Evolutionary conservation across 2,797 vertebrate genomes (phyloP), one percentile per base, ranked within the genome.

Genomic region (Dipus sagitta): DNA sequence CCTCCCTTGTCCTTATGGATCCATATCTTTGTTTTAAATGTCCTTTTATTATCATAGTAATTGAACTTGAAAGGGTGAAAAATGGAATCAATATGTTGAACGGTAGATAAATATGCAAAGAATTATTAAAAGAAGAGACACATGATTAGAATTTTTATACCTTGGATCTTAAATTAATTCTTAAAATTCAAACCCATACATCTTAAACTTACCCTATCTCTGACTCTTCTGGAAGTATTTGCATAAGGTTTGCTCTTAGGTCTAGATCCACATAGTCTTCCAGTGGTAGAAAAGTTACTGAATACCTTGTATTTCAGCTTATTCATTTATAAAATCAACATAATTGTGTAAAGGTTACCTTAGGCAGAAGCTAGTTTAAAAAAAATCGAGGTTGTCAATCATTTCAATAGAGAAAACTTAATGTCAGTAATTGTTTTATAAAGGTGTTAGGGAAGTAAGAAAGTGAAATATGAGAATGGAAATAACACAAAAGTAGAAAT

Each of bases 361-460:
- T 65, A 9, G 18, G 60, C 28, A 92, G 91, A 78, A 47, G 6
- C 21, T 78, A 90, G 85, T 75, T 47, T 47, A n/a, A n/a, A 91
- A 58, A 71, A 65, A 92, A 88, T 68, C 58, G 34, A 88, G 34
- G 10, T 34, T 15, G 6, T 82, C 3, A 85, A 65, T 71, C 20
- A 82, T 82, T 95, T 93, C 67, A 76, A 42, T 18, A 87, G 72
- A 76, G 71, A 47, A 18, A 77, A 65, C 70, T 72, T 52, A 79
- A 82, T 13, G 6, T 42, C 60, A 86, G 28, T 26, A 79, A n/a
- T 85, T 88, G 34, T 68, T 93, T 75, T 79, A 32, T 32, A 90
- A 92, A 26, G 24, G 23, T 54, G 54, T 58, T 21, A 79, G 10
- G 87, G 76, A 86, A 76, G 28, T 81, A 21, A 79, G 52, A 32